Percentiles rank a stretch among this genome's conserved stretches.
These are phyloP conservation scores for Dryobotodes eremita DNA, from an alignment of 2,888 invertebrate genomes.

Conservation along the genomic window DNA sequence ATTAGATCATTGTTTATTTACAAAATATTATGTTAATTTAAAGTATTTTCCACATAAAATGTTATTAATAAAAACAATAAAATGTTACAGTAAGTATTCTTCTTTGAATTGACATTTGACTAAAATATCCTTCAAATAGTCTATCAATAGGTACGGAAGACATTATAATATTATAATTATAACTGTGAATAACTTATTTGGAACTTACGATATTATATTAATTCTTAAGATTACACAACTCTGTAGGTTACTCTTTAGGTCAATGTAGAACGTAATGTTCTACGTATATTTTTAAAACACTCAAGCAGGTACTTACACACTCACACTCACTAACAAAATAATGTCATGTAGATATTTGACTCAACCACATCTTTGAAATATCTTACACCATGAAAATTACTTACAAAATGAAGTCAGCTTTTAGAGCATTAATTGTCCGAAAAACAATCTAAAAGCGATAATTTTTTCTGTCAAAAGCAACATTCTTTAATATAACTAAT, in stretches of 20 bases:
- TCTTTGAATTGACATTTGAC: slow-evolving; percentile 18
- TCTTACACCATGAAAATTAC: background rate
- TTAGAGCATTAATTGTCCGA: too few species aligned
- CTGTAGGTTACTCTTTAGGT: background rate
- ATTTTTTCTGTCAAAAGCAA: background rate
- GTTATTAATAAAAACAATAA: background rate
- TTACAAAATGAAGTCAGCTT: background rate
- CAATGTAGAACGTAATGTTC: background rate
- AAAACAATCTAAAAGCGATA: background rate
- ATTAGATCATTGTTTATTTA: background rate
- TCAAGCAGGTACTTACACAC: background rate
- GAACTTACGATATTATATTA: slow-evolving; percentile 2
- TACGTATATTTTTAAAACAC: background rate
- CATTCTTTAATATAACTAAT: too few species aligned
- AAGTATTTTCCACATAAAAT: background rate
- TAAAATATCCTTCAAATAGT: slow-evolving; percentile 19
- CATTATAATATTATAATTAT: slow-evolving; percentile 8
- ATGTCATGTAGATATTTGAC: background rate
- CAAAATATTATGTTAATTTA: background rate
- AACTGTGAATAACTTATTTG: slow-evolving; percentile 31
- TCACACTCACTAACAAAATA: background rate
- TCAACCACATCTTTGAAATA: background rate
- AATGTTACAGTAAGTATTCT: background rate
- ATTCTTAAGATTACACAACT: slow-evolving; percentile 23
- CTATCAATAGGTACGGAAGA: slow-evolving; percentile 5